phyloP scores from a whole-genome alignment of 2,888 invertebrate genomes.

The Heliconius sara region DNA sequence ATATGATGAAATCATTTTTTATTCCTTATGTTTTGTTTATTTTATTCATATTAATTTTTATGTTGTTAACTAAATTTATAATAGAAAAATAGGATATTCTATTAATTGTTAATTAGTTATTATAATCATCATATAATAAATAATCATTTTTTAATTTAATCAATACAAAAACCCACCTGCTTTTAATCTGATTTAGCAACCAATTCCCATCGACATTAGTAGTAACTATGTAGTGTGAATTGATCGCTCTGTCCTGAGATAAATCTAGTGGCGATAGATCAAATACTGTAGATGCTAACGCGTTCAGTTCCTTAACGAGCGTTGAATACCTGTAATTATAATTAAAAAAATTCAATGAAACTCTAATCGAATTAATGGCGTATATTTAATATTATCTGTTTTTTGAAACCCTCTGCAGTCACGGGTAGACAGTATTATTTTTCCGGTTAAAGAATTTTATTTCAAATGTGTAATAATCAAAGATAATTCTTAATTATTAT shows the following conservation, averaged over 20 bases:
- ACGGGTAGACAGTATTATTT: too few relatives aligned
- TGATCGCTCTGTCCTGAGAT: slow-evolving; percentile 84
- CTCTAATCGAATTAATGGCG: background rate
- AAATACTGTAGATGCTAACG: slow-evolving; percentile 85
- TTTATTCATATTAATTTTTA: too few relatives aligned
- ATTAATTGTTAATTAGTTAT: too few relatives aligned
- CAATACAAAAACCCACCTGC: slow-evolving; percentile 60
- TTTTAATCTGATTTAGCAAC: slow-evolving; percentile 86
- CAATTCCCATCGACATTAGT: slow-evolving; percentile 85
- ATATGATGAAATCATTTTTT: too few relatives aligned
- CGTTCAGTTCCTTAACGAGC: slow-evolving; percentile 85
- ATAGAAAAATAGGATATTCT: too few relatives aligned
- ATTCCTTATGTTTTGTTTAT: too few relatives aligned
- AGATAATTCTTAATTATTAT: too few relatives aligned
- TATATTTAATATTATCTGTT: too few relatives aligned
- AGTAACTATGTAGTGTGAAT: slow-evolving; percentile 84
- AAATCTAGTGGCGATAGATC: slow-evolving; percentile 86
- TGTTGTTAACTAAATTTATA: too few relatives aligned
- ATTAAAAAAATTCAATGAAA: background rate
- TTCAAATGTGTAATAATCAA: too few relatives aligned
- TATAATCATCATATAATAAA: background rate
- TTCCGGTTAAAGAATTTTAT: too few relatives aligned
- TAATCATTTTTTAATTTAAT: background rate
- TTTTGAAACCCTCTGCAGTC: too few relatives aligned
- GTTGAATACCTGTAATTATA: slow-evolving; percentile 78